These are phyloP conservation scores for Steatocranus sp. DNA, from an alignment of 2,797 vertebrate species.

Conservation along the genomic window DNA sequence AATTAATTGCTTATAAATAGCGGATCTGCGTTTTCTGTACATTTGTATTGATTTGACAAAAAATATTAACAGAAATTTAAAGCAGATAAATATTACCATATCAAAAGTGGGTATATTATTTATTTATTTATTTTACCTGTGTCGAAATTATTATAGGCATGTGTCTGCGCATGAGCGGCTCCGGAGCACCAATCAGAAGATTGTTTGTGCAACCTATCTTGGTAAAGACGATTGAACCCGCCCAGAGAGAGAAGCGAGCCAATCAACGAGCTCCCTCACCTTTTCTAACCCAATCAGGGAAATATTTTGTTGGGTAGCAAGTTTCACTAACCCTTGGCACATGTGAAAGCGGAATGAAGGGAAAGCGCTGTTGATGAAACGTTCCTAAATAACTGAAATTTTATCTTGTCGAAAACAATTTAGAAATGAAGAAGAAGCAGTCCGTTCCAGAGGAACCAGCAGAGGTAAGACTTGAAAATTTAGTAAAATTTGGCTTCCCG, in stretches of 20 bases:
- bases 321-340: conserved; percentile 47
- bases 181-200: neutral
- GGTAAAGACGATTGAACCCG: neutral
- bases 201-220: conserved; percentile 56
- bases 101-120: neutral
- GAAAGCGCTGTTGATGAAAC: neutral
- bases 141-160: neutral
- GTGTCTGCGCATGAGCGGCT: neutral
- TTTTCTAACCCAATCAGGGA: conserved; percentile 27
- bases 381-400: neutral
- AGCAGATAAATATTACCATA: neutral
- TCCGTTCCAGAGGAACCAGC: neutral
- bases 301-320: neutral
- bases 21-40: neutral
- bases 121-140: neutral
- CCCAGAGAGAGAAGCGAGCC: neutral
- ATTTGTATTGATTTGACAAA: neutral
- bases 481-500: neutral
- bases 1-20: neutral
- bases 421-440: conserved; percentile 53
- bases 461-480: conserved; percentile 27
- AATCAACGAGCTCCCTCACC: neutral
- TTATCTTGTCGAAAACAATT: fast-evolving
- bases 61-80: neutral
- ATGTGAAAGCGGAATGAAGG: conserved; percentile 37